Evolutionary conservation across 2,113 vertebrate genomes (phyloP).

Genomic region (Anser cygnoides): DNA sequence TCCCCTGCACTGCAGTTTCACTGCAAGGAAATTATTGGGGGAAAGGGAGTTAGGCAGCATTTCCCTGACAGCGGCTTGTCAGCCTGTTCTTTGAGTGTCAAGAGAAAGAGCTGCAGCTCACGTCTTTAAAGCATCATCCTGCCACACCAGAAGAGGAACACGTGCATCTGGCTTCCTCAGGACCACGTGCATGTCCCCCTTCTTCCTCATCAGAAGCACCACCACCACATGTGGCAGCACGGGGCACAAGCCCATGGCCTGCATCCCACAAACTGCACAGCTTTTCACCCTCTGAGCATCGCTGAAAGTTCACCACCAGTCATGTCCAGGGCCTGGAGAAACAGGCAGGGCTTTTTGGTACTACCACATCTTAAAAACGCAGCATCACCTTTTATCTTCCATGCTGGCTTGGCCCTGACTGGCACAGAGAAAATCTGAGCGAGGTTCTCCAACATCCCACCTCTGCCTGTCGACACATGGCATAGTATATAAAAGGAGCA

Average conservation of each 20-base stretch:
- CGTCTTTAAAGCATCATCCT: neutral
- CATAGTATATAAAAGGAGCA: rapidly evolving
- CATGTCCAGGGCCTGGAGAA: neutral
- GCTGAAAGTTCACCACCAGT: neutral
- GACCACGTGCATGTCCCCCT: rapidly evolving
- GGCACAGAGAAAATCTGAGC: neutral
- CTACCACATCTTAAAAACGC: rapidly evolving
- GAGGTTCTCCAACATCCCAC: neutral
- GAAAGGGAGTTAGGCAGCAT: conserved; percentile 49
- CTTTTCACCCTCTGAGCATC: rapidly evolving
- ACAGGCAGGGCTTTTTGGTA: neutral
- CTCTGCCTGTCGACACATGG: neutral
- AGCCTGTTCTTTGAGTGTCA: conserved; percentile 54
- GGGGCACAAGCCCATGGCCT: neutral
- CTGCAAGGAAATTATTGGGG: conserved; percentile 55
- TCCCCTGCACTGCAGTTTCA: conserved; percentile 53
- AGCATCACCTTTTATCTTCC: neutral
- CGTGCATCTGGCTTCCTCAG: neutral
- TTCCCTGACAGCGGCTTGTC: conserved; percentile 69
- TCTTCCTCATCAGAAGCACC: neutral
- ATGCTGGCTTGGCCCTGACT: neutral
- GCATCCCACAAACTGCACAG: neutral
- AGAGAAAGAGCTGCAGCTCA: conserved; percentile 26
- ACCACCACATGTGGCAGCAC: rapidly evolving
- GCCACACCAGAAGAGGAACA: conserved; percentile 16